Base-by-base conservation (phyloP, 2,797 vertebrate genomes). In the Tamandua tetradactyla region DNA sequence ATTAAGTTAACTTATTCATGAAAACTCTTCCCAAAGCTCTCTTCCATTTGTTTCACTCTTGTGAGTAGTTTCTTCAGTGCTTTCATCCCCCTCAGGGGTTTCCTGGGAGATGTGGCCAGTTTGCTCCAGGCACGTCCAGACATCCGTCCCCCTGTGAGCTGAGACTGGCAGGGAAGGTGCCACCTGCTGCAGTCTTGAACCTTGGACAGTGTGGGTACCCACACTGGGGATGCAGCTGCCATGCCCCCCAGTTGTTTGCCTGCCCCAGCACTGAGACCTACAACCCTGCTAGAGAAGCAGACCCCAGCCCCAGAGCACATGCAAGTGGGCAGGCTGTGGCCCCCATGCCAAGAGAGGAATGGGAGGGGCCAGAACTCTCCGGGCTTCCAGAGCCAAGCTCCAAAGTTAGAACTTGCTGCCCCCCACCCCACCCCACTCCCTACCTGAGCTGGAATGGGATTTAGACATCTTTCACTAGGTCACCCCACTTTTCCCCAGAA, bases 101-200 rank as follows among this genome's bases (percentile, higher is more conserved):
- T 61, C 55, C 61, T 32, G 25, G 69, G 71, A 6, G 37, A 57
- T 27, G 68, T 9, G 2, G 64, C 13, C 0, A 1, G 7, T 25
- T 25, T 35, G 68, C 42, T 81, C 30, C 18, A 13, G 30, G 22
- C 23, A 30, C 1, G 27, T 85, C 7, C 32, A 23, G 68, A 22
- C 7, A 5, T 11, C 0, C 0, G 13, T 22, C 7, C 20, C 5
- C 6, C 0, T 0, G 0, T 15, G 27, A 75, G 59, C 57, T 23
- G n/a, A 40, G 37, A 27, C 42, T 25, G 61, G 9, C n/a, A 40
- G 69, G 25, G 37, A 15, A 3, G 18, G 3, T 1, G 10, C 32
- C 0, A 0, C 6, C 3, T 18, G 17, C 30, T 72, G 17, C 0
- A 0, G 37, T 5, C 62, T 55, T 52, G 55, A 62, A 17, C 20